A percentile compares a stretch with the other conserved stretches of the same genome.
Evolutionary conservation across 2,797 vertebrate species (phyloP).

Genomic region (Coreius guichenoti): DNA sequence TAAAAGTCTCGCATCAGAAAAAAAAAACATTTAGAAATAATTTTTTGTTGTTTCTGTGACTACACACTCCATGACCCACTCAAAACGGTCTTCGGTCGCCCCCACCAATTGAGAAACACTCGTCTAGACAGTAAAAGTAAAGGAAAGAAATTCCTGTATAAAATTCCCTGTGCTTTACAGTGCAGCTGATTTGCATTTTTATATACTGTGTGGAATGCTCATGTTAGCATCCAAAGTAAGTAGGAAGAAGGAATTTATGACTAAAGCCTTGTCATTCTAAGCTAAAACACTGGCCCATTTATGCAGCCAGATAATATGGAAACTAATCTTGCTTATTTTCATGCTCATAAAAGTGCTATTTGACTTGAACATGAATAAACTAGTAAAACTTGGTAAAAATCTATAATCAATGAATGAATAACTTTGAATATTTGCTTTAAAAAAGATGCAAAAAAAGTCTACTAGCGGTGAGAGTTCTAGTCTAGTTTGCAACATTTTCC

Average conservation of each 20-base stretch:
- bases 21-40: neutral
- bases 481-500: neutral
- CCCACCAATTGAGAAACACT: neutral
- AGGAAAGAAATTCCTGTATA: neutral
- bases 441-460: no score
- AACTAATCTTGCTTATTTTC: slow-evolving; percentile 20
- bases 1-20: neutral
- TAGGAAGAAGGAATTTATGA: slow-evolving; percentile 15
- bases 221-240: neutral
- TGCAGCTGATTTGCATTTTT: slow-evolving; percentile 30
- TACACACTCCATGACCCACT: neutral
- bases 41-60: neutral
- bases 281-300: slow-evolving; percentile 9
- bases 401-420: neutral
- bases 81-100: neutral
- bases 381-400: neutral
- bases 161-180: neutral
- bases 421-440: neutral
- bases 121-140: no score
- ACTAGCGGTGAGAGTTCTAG: neutral
- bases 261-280: neutral
- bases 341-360: slow-evolving; percentile 19
- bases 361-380: slow-evolving; percentile 14
- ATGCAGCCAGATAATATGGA: slow-evolving; percentile 9
- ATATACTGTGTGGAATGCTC: slow-evolving; percentile 9